Evolutionary conservation across 2,797 vertebrate genomes (phyloP).

Genomic region (Sebastes diaconus): DNA sequence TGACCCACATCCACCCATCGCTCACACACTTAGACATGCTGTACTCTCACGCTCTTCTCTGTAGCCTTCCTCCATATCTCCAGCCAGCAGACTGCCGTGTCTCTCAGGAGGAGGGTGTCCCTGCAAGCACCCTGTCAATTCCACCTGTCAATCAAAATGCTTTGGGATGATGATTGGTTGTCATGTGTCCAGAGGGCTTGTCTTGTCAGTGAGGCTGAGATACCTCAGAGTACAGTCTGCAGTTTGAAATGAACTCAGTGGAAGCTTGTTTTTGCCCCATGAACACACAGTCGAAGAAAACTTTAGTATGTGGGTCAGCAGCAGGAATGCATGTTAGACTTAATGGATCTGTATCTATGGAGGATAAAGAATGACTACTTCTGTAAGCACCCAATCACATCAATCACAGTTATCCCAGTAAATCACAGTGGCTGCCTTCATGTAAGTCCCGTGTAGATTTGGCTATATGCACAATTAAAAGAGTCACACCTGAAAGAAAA

Average conservation of each 20-base stretch:
- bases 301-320: background rate
- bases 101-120: slow-evolving; percentile 41
- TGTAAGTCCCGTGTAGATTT: background rate
- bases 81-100: slow-evolving; percentile 47
- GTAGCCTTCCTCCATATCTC: slow-evolving; percentile 60
- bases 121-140: slow-evolving; percentile 58
- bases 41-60: slow-evolving; percentile 4
- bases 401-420: background rate
- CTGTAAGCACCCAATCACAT: background rate
- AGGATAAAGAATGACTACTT: background rate
- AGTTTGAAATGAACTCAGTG: slow-evolving; percentile 1
- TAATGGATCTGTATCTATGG: background rate
- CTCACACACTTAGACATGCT: slow-evolving; percentile 4
- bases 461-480: background rate
- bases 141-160: slow-evolving; percentile 50
- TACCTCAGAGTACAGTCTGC: slow-evolving; percentile 5
- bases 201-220: slow-evolving; percentile 31
- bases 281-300: background rate
- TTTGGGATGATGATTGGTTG: slow-evolving; percentile 44
- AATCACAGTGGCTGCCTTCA: background rate
- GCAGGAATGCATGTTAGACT: background rate
- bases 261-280: background rate
- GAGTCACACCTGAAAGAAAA: background rate
- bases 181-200: slow-evolving; percentile 50
- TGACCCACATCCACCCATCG: slow-evolving; percentile 28